phyloP scores from a whole-genome alignment of 92 coral and sea anemone species.

The Zoanthus sansibaricus region DNA sequence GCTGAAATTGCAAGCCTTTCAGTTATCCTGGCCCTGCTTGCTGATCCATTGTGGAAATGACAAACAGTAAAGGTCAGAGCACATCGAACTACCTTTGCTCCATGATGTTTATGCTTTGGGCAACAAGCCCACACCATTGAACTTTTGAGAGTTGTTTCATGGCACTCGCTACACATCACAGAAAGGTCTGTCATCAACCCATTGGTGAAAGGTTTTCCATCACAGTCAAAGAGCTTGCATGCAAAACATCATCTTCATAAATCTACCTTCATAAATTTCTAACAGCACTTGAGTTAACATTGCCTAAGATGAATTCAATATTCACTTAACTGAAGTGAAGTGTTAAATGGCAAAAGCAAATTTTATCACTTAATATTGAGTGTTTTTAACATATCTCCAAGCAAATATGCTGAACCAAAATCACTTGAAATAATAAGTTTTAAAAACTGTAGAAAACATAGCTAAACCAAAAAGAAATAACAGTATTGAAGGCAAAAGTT shows the following conservation, averaged over 20 bases:
- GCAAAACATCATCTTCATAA: neutral
- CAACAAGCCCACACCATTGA: neutral
- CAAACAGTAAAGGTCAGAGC: neutral
- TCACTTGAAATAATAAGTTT: constrained; percentile 37
- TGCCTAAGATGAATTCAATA: neutral
- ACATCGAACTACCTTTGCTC: neutral
- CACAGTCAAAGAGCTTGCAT: constrained; percentile 47
- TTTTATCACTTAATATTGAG: neutral
- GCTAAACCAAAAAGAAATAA: constrained; percentile 8
- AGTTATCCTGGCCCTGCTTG: no score
- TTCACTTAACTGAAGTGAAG: constrained; percentile 20
- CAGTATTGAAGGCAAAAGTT: constrained; percentile 2
- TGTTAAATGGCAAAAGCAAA: no score
- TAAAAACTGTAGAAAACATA: neutral
- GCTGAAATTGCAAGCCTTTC: no score
- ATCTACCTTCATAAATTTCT: neutral
- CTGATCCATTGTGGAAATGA: neutral
- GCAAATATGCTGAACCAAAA: constrained; percentile 4
- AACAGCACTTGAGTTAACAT: constrained; percentile 13
- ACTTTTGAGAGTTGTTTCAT: constrained; percentile 41
- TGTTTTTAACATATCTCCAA: neutral
- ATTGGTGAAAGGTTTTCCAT: constrained; percentile 42
- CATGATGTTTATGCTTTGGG: neutral
- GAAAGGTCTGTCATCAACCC: constrained; percentile 60
- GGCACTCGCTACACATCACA: constrained; percentile 50